These are phyloP conservation scores for Lymantria monacha DNA, from an alignment of 2,888 invertebrate genomes.

Conservation along the genomic window DNA sequence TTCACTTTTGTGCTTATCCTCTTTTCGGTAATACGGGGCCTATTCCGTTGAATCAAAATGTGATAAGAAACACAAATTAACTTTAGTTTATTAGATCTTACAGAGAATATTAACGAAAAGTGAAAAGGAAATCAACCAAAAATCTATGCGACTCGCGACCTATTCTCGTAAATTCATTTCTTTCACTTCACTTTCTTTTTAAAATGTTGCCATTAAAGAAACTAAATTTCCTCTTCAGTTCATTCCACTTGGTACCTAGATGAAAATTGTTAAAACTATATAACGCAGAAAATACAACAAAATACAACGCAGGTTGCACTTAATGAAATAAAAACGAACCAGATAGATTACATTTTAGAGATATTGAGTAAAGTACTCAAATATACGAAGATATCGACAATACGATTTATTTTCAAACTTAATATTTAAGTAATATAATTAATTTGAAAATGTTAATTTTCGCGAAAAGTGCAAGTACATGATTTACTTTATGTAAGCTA, in stretches of 20 bases:
- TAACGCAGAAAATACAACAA: too few relatives aligned
- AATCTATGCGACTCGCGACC: conserved; percentile 81
- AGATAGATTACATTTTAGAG: too few relatives aligned
- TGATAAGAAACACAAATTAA: conserved; percentile 74
- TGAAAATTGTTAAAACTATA: neutral
- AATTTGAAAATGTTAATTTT: too few relatives aligned
- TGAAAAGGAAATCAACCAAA: conserved; percentile 82
- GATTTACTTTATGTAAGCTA: too few relatives aligned
- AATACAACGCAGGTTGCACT: too few relatives aligned
- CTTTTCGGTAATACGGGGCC: conserved; percentile 62
- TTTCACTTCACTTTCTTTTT: conserved; percentile 81
- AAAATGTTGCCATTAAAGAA: conserved; percentile 64
- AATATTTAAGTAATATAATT: too few relatives aligned
- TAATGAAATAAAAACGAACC: too few relatives aligned
- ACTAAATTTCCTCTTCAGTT: conserved; percentile 2
- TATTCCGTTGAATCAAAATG: conserved; percentile 71
- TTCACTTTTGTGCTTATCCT: conserved; percentile 76
- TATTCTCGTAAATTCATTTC: conserved; percentile 82
- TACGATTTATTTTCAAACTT: too few relatives aligned
- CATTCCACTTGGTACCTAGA: too few relatives aligned
- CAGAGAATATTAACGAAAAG: conserved; percentile 77
- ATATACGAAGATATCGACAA: too few relatives aligned
- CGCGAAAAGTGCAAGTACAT: too few relatives aligned
- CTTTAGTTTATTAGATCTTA: conserved; percentile 77
- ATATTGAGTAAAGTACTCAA: too few relatives aligned